Evolutionary conservation across 2,888 invertebrate genomes (phyloP).

Genomic region (Lasioglossum figueresi): DNA sequence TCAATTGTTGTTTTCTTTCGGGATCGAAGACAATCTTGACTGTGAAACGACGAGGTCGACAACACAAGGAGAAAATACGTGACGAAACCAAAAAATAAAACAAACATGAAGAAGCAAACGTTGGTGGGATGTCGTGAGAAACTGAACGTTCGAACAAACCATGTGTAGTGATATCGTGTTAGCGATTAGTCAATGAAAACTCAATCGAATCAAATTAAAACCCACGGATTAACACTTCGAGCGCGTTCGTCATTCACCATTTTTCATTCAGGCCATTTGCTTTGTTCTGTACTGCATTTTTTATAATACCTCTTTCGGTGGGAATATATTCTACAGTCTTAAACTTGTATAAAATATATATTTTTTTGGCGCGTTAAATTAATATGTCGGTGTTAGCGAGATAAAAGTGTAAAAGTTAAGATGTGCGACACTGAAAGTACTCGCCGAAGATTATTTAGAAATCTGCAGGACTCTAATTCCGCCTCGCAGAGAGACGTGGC

Average conservation of each 20-base stretch:
- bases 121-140: not conserved
- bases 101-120: not conserved
- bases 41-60: conserved; percentile 39
- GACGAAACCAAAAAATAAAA: not conserved
- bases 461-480: fast-evolving
- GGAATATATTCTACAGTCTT: too few relatives aligned
- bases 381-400: not conserved
- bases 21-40: conserved; percentile 29
- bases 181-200: conserved; percentile 70
- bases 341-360: too few relatives aligned
- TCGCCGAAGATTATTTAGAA: not conserved
- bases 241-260: not conserved
- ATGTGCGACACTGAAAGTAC: not conserved
- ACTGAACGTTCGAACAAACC: not conserved
- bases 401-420: not conserved
- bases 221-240: conserved; percentile 15
- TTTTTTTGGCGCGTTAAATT: too few relatives aligned
- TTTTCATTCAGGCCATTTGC: too few relatives aligned
- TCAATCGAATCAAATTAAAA: conserved; percentile 16
- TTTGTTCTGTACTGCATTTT: too few relatives aligned
- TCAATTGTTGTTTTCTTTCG: conserved; percentile 21
- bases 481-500: not conserved
- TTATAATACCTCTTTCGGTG: too few relatives aligned
- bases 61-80: conserved; percentile 23
- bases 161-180: conserved; percentile 66